Evolutionary conservation across 1,140 invertebrate species (phyloP), one percentile per base, ranked within the genome.

Genomic region (Drosophila athabasca): DNA sequence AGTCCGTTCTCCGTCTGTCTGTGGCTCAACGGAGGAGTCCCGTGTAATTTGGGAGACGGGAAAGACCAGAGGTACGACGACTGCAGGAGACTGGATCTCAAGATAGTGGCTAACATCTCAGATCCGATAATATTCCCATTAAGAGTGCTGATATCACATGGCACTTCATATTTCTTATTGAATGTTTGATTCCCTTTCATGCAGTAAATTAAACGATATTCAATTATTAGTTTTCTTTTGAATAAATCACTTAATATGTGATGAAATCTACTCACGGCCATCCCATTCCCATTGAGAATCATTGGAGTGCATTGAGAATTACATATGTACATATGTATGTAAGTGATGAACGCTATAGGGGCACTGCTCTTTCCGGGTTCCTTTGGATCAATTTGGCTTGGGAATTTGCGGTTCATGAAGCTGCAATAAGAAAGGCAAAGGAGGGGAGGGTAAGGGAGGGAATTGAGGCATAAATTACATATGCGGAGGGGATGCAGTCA

Each of bases 41-140:
- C 66, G 78, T 76, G 82, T 87, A 82, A 87, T 81, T 85, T 87
- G 78, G 82, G 74, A 87, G 74, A 70, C 75, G 79, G 74, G 61
- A 74, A 74, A 58, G 73, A 65, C 53, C 41, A 46, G 29, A 46
- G 24, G 24, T 26, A 26, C 24, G 29, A 7, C 7, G 29, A 7
- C n/a, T n/a, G n/a, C n/a, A n/a, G n/a, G n/a, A n/a, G n/a, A n/a
- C 29, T 8, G 45, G 35, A 17, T 6, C 7, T 4, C 5, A 26
- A 26, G 24, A 5, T 24, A 5, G 2, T 26, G 3, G 4, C 24
- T 0, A 5, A 26, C 5, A 5, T 26, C 24, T 26, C 24, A 24
- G 22, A 24, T 24, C 22, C 3, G 22, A 24, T 24, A 2, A 31
- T 31, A 9, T 31, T 31, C 9, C 3, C 31, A 35, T 35, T 35